phyloP scores from a whole-genome alignment of 2,113 vertebrate species.

The Notarius quadriscutis region DNA sequence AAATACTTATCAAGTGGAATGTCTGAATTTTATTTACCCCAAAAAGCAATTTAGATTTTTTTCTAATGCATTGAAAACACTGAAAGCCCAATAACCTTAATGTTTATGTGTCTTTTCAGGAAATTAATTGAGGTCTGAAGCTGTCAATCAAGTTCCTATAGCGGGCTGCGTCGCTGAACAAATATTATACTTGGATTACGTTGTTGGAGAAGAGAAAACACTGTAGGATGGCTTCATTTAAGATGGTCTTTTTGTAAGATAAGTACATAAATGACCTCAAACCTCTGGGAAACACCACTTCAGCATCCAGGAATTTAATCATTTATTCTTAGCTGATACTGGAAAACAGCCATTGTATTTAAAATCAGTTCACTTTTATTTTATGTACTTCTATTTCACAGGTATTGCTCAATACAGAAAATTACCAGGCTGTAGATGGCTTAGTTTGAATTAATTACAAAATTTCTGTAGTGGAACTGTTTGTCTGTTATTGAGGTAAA shows the following conservation, averaged over 20 bases:
- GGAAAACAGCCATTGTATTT: background rate
- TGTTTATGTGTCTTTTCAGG: conserved; percentile 37
- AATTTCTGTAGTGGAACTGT: background rate
- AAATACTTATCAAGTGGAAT: background rate
- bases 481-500: conserved; percentile 7
- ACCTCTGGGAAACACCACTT: conserved; percentile 1
- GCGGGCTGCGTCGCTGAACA: conserved; percentile 30
- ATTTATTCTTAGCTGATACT: conserved; percentile 19
- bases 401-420: background rate
- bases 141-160: conserved; percentile 45
- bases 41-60: conserved; percentile 65
- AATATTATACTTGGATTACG: conserved; percentile 64
- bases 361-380: background rate
- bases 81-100: conserved; percentile 44
- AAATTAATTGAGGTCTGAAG: conserved; percentile 44
- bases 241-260: conserved; percentile 39
- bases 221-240: conserved; percentile 60
- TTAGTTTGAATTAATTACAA: background rate
- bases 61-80: conserved; percentile 60
- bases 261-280: conserved; percentile 24
- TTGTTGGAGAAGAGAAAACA: conserved; percentile 61
- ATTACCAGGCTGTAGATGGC: background rate
- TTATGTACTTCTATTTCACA: background rate
- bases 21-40: conserved; percentile 59
- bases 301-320: conserved; percentile 30